Evolutionary conservation across 2,888 invertebrate species (phyloP), one percentile per base, ranked within the genome.

Genomic region (Drosophila meridiana): DNA sequence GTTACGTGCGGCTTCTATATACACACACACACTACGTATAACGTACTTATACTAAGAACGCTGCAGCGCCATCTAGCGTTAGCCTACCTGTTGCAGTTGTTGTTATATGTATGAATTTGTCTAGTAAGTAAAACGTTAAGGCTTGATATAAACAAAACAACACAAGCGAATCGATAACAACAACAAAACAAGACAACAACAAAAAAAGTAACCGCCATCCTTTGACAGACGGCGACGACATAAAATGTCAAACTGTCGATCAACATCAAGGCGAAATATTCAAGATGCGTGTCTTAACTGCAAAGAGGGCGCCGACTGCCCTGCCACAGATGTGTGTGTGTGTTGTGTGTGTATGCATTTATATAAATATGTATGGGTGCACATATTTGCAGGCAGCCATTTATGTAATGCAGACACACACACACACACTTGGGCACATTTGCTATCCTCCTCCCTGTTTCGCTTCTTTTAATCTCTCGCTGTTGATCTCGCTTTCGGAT

Each of bases 161-260:
- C 20, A n/a, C 48, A 48, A 43, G 36, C 52, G 45, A 52, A 65
- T 36, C 50, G 67, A 69, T 47, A 40, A 43, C 13, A 70, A 45
- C 28, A 75, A 61, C 14, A 64, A 43, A 30, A 68, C 20, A 67
- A 36, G 53, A 50, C 34, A 42, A 50, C 45, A 55, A 50, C 34
- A 42, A 50, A 47, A 42, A 69, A 76, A 76, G 53, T 78, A 78
- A 78, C 76, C 72, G 76, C 69, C 80, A 70, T 78, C 79, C 83
- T 90, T 82, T 90, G 89, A 91, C 90, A 90, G 85, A 73, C 84
- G 81, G 86, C 79, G 79, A 84, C 85, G 87, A 90, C 92, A 90
- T 90, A 86, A 88, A 87, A 85, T 85, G 91, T 92, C 92, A 92
- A 87, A 85, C 90, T 90, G 92, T 92, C 92, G 89, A 91, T 92